Evolutionary conservation across 2,888 invertebrate genomes (phyloP).

Genomic region (Leptinotarsa juncta): DNA sequence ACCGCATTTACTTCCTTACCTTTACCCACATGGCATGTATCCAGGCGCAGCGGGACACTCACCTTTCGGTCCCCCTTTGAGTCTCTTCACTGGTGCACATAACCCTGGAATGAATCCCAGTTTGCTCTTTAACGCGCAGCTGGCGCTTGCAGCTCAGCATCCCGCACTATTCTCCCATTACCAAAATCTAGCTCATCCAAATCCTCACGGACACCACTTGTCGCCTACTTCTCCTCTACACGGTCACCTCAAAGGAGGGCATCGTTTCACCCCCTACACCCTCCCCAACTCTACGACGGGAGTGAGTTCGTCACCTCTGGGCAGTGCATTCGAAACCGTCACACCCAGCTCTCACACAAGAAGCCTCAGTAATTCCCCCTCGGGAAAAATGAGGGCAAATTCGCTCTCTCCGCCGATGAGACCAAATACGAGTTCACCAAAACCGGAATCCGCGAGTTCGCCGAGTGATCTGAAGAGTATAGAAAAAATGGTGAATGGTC

Average conservation of each 20-base stretch:
- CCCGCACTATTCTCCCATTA: constrained; percentile 80
- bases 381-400: constrained; percentile 64
- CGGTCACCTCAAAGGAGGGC: constrained; percentile 77
- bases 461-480: constrained; percentile 93
- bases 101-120: constrained; percentile 83
- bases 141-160: constrained; percentile 89
- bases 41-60: constrained; percentile 73
- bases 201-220: constrained; percentile 67
- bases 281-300: constrained; percentile 72
- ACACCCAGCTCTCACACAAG: constrained; percentile 80
- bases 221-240: constrained; percentile 73
- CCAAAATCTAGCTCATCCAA: constrained; percentile 73
- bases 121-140: constrained; percentile 88
- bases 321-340: constrained; percentile 91
- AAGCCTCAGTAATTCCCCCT: constrained; percentile 74
- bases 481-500: constrained; percentile 97
- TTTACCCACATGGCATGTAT: constrained; percentile 91
- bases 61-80: constrained; percentile 77
- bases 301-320: constrained; percentile 72
- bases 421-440: constrained; percentile 71
- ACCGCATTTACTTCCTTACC: constrained; percentile 88
- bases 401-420: constrained; percentile 69
- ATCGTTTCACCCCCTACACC: constrained; percentile 91
- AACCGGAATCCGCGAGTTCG: constrained; percentile 69
- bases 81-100: constrained; percentile 71